Conservation (phyloP, 2,113 vertebrate genomes). For the Neodon shergylaensis region DNA sequence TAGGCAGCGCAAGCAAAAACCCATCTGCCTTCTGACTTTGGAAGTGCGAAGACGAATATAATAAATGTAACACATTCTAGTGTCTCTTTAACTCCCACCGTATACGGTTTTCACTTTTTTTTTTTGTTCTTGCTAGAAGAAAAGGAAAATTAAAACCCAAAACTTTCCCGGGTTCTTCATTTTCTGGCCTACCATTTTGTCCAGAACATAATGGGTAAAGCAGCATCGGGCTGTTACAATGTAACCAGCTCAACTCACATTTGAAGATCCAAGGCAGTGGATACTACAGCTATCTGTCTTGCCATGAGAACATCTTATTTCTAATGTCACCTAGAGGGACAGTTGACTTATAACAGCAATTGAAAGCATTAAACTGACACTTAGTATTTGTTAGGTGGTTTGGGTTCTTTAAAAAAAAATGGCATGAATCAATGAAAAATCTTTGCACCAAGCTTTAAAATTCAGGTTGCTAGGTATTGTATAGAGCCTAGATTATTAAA, state of each 20-base stretch:
- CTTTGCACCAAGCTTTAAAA: slow-evolving; percentile 43
- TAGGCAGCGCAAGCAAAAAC: slow-evolving; percentile 48
- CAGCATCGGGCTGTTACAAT: neutral
- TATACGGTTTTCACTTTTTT: neutral
- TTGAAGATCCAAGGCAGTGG: neutral
- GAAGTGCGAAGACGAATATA: slow-evolving; percentile 29
- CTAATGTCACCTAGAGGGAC: neutral
- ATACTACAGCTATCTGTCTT: neutral
- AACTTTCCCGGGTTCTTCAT: slow-evolving; percentile 51
- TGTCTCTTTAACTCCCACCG: neutral
- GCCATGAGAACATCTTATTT: slow-evolving; percentile 48
- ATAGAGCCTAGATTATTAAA: neutral
- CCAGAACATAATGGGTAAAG: slow-evolving; percentile 12
- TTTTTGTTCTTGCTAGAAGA: neutral
- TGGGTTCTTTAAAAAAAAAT: slow-evolving; percentile 14
- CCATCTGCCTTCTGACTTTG: slow-evolving; percentile 57
- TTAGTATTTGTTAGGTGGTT: slow-evolving; percentile 19
- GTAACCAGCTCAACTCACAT: slow-evolving; percentile 18
- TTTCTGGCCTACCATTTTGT: slow-evolving; percentile 14
- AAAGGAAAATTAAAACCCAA: slow-evolving; percentile 32
- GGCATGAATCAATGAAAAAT: slow-evolving; percentile 39
- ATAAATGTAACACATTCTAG: slow-evolving; percentile 23
- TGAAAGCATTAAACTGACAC: slow-evolving; percentile 1
- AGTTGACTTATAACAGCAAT: neutral
- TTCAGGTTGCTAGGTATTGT: neutral